These are phyloP conservation scores for Phortica okadai DNA, from an alignment of 2,888 invertebrate species.

Conservation along the genomic window DNA sequence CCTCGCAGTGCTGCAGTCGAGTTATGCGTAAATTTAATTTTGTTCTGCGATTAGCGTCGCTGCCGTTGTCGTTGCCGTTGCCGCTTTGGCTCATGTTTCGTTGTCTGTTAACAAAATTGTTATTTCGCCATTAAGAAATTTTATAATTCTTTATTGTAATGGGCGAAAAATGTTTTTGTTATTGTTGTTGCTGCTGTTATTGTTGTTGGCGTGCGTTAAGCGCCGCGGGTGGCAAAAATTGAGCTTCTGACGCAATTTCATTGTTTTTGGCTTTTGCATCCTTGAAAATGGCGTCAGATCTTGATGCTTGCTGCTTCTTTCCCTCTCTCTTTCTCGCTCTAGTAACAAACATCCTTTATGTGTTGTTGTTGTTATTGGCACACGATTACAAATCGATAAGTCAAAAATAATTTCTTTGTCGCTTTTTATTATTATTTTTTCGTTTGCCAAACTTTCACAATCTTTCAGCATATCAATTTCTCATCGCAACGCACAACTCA, in stretches of 20 bases:
- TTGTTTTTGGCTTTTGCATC: background rate
- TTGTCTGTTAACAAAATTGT: conserved; percentile 54
- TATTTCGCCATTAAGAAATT: conserved; percentile 67
- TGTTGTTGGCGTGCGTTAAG: background rate
- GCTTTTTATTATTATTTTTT: conserved; percentile 34
- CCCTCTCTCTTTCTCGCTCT: too few relatives aligned
- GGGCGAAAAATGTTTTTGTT: background rate
- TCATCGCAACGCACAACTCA: conserved; percentile 61
- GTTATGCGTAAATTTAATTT: conserved; percentile 72
- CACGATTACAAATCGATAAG: conserved; percentile 60
- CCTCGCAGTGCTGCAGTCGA: conserved; percentile 35
- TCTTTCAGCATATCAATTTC: conserved; percentile 65
- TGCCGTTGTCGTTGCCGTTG: conserved; percentile 23
- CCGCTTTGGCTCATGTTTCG: conserved; percentile 54
- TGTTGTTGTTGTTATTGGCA: conserved; percentile 47
- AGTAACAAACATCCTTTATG: too few relatives aligned
- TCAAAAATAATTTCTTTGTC: conserved; percentile 54
- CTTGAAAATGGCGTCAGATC: too few relatives aligned
- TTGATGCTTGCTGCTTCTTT: too few relatives aligned
- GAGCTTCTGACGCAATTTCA: background rate
- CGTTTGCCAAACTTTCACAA: conserved; percentile 27
- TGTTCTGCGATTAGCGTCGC: conserved; percentile 72
- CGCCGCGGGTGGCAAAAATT: background rate
- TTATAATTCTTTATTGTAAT: conserved; percentile 67
- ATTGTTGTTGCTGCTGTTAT: background rate